A percentile compares a stretch with the other conserved stretches of the same genome.
phyloP scores from a whole-genome alignment of 2,797 vertebrate genomes.

The Phalloptychus januarius region DNA sequence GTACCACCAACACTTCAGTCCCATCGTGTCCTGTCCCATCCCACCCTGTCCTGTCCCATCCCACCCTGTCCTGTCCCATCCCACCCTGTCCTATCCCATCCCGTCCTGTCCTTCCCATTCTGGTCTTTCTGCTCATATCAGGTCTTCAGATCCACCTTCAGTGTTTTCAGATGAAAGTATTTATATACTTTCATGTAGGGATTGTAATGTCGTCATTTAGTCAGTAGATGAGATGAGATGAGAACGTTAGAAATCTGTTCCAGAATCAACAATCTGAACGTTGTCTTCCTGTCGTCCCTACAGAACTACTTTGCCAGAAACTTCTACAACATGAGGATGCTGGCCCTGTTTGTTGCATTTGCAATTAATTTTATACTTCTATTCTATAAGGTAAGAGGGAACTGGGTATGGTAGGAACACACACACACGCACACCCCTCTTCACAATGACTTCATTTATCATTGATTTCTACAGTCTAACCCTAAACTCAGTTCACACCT shows the following conservation, averaged over 20 bases:
- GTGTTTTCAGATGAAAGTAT: background rate
- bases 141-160: background rate
- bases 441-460: background rate
- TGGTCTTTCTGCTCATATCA: background rate
- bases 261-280: background rate
- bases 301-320: constrained; percentile 98
- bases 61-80: no score
- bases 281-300: constrained; percentile 39
- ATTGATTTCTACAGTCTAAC: background rate
- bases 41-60: no score
- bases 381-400: constrained; percentile 90
- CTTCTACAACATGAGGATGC: constrained; percentile 99
- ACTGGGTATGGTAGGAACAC: background rate
- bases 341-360: constrained; percentile 95
- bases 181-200: background rate
- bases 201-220: background rate
- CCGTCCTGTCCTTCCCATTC: background rate
- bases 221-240: background rate
- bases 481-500: background rate
- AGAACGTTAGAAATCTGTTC: background rate
- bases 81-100: no score
- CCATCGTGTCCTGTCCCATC: no score
- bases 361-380: constrained; percentile 98
- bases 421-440: background rate
- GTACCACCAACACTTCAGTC: constrained; percentile 66